Conservation (phyloP, 23 tunicate genomes). For the Corella eumyota region DNA sequence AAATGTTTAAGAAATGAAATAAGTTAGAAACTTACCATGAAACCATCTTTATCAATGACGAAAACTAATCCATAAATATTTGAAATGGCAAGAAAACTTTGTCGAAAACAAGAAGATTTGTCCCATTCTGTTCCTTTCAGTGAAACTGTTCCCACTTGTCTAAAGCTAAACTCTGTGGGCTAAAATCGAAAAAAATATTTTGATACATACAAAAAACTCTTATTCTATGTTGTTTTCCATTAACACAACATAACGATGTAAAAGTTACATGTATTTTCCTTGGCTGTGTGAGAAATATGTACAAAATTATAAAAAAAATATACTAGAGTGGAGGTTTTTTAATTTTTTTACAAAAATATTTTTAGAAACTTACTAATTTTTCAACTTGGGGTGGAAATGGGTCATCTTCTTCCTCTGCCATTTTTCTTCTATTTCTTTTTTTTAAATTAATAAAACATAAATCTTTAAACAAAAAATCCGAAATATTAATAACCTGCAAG, state of each 20-base stretch:
- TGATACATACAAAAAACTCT: neutral
- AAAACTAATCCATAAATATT: conserved; percentile 53
- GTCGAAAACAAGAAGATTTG: conserved; percentile 3
- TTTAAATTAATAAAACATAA: neutral
- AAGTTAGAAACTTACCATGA: too few relatives aligned
- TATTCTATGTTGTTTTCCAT: neutral
- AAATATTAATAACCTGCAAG: too few relatives aligned
- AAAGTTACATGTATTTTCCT: too few relatives aligned
- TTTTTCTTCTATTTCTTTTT: neutral
- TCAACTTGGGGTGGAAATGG: conserved; percentile 65
- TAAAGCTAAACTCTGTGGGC: conserved; percentile 70
- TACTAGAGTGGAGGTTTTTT: too few relatives aligned
- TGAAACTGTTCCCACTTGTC: conserved; percentile 31
- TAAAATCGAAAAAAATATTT: conserved; percentile 9
- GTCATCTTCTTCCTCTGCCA: conserved; percentile 65
- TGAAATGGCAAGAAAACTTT: conserved; percentile 39
- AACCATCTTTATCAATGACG: conserved; percentile 32
- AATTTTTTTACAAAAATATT: neutral
- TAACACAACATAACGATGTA: too few relatives aligned
- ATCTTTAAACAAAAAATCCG: too few relatives aligned
- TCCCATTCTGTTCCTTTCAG: conserved; percentile 6
- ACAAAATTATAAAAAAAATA: too few relatives aligned
- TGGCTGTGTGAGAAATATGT: too few relatives aligned
- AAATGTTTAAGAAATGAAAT: too few relatives aligned
- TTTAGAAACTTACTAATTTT: conserved; percentile 22